Percentiles rank a stretch among this genome's conserved stretches.
phyloP scores from a whole-genome alignment of 2,113 vertebrate species.

The Hiodon alosoides region DNA sequence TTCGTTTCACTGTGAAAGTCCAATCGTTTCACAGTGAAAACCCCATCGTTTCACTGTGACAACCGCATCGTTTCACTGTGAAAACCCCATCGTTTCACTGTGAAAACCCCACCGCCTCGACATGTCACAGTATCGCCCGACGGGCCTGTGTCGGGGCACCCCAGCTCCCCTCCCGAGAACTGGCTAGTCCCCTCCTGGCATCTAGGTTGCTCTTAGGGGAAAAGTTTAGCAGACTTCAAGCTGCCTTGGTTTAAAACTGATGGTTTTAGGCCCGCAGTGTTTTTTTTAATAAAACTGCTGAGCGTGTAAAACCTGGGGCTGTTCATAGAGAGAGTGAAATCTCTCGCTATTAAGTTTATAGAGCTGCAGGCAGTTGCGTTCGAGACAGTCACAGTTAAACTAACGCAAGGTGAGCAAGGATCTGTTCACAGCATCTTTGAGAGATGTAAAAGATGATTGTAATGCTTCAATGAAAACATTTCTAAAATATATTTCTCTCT shows the following conservation, averaged over 20 bases:
- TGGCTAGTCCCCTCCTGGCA: too few relatives aligned
- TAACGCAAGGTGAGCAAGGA: background rate
- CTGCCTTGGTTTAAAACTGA: conserved; percentile 15
- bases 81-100: too few relatives aligned
- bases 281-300: background rate
- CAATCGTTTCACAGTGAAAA: conserved; percentile 43
- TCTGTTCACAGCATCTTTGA: conserved; percentile 22
- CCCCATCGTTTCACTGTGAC: conserved; percentile 22
- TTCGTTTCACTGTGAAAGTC: conserved; percentile 31
- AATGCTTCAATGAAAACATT: conserved; percentile 38
- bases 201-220: too few relatives aligned
- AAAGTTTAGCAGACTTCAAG: background rate
- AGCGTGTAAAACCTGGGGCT: conserved; percentile 16
- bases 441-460: conserved; percentile 38
- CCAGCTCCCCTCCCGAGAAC: too few relatives aligned
- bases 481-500: conserved; percentile 37
- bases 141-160: too few relatives aligned
- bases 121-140: too few relatives aligned
- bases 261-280: background rate
- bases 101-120: too few relatives aligned
- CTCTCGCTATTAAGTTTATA: background rate
- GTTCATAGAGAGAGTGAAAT: background rate
- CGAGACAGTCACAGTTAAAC: conserved; percentile 42
- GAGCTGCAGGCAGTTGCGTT: conserved; percentile 38
- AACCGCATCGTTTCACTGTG: conserved; percentile 22